These are phyloP conservation scores for Polietes domitor DNA, from an alignment of 2,888 invertebrate species.

Conservation along the genomic window DNA sequence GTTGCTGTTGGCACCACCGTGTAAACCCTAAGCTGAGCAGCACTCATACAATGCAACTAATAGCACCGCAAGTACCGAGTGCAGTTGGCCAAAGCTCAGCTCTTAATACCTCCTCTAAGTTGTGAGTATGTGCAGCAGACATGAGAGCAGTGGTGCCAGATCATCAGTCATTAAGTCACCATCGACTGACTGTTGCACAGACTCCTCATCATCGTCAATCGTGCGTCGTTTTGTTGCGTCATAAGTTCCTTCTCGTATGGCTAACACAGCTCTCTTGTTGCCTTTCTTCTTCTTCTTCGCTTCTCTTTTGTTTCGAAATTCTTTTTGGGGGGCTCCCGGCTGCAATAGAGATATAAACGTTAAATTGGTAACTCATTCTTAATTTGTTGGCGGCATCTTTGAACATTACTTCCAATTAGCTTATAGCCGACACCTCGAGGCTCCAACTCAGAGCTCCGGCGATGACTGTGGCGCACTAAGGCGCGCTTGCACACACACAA, in stretches of 20 bases:
- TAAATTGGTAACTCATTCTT: constrained; percentile 76
- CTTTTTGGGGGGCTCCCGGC: constrained; percentile 38
- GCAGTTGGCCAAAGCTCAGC: neutral
- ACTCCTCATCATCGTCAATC: neutral
- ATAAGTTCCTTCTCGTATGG: neutral
- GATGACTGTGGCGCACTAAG: constrained; percentile 35
- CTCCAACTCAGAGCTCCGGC: constrained; percentile 65
- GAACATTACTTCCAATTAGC: constrained; percentile 81
- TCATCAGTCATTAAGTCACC: constrained; percentile 54
- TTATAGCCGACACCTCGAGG: constrained; percentile 81
- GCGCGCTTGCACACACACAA: constrained; percentile 17
- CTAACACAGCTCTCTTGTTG: constrained; percentile 12
- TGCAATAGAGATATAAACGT: constrained; percentile 75
- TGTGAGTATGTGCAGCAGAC: neutral
- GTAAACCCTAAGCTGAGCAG: neutral
- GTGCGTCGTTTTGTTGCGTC: constrained; percentile 5
- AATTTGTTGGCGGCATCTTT: constrained; percentile 80
- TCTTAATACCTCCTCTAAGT: neutral
- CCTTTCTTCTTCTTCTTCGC: constrained; percentile 73
- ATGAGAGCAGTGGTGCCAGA: constrained; percentile 25
- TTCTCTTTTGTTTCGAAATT: constrained; percentile 72
- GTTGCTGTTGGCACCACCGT: neutral
- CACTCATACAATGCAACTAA: constrained; percentile 39
- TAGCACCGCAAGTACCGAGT: neutral
- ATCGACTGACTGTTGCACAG: neutral